Percentiles rank a stretch among this genome's conserved stretches.
Conservation (phyloP, 2,113 vertebrate genomes). For the Lynx canadensis region DNA sequence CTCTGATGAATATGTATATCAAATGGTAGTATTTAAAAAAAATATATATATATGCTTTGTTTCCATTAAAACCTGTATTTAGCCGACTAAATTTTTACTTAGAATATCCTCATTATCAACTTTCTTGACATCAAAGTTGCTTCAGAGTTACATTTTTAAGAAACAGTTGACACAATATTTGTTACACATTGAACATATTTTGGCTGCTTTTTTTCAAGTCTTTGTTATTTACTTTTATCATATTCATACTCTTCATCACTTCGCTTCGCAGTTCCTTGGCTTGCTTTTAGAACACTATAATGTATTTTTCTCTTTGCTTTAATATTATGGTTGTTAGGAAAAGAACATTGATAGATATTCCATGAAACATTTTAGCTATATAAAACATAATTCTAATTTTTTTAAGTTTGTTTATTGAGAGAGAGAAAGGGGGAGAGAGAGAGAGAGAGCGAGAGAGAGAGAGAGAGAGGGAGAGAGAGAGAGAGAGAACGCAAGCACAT, state of each 20-base stretch:
- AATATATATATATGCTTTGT: constrained; percentile 35
- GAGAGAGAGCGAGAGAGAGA: no score
- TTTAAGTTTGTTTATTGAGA: no score
- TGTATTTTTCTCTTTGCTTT: neutral
- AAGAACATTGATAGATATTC: neutral
- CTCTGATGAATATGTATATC: constrained; percentile 81
- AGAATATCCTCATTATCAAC: neutral
- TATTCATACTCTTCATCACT: neutral
- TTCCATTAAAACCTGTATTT: constrained; percentile 28
- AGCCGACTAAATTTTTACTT: neutral
- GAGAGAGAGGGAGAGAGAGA: no score
- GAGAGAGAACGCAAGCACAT: no score
- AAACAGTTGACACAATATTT: neutral
- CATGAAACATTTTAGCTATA: neutral
- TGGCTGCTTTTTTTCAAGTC: neutral
- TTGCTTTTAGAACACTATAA: neutral
- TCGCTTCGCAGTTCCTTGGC: neutral
- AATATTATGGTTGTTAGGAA: neutral
- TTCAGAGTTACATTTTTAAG: neutral
- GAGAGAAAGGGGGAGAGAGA: no score
- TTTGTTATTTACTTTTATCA: neutral
- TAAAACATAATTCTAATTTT: neutral
- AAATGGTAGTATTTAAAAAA: constrained; percentile 57
- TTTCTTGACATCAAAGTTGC: neutral
- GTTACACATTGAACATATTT: neutral